A percentile compares a stretch with the other conserved stretches of the same genome.
Conservation (phyloP, 1,140 invertebrate species). For the Stegodyphus mimosarum region DNA sequence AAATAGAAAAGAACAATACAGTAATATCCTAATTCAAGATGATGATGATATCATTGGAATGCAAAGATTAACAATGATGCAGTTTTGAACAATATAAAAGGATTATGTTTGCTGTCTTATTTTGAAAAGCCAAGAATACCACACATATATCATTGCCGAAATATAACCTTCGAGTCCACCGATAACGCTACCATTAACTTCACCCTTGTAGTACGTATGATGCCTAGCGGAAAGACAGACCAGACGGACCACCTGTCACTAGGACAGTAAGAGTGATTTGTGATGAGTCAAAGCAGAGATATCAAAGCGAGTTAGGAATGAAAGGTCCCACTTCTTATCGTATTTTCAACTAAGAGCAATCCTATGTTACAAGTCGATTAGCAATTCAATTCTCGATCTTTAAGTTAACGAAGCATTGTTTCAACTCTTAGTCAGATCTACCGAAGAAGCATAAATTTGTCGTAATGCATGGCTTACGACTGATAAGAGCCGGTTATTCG, state of each 20-base stretch:
- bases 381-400: constrained; percentile 40
- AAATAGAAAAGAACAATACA: too few relatives aligned
- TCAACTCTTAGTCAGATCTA: not conserved
- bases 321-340: constrained; percentile 21
- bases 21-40: too few relatives aligned
- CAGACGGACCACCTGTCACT: constrained; percentile 49
- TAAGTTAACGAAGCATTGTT: constrained; percentile 56
- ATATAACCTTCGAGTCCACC: constrained; percentile 1
- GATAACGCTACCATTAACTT: constrained; percentile 43
- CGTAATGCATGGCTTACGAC: constrained; percentile 39
- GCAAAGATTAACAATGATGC: too few relatives aligned
- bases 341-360: constrained; percentile 3
- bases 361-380: constrained; percentile 23
- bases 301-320: constrained; percentile 18
- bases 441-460: constrained; percentile 23
- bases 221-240: constrained; percentile 36
- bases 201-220: constrained; percentile 7
- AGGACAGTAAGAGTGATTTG: constrained; percentile 34
- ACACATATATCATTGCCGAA: too few relatives aligned
- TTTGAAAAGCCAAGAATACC: too few relatives aligned
- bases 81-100: too few relatives aligned
- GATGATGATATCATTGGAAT: too few relatives aligned
- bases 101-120: too few relatives aligned
- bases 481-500: constrained; percentile 23
- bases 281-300: constrained; percentile 22